Conservation (phyloP, 2,888 invertebrate species). For the Xylophagus ater region DNA sequence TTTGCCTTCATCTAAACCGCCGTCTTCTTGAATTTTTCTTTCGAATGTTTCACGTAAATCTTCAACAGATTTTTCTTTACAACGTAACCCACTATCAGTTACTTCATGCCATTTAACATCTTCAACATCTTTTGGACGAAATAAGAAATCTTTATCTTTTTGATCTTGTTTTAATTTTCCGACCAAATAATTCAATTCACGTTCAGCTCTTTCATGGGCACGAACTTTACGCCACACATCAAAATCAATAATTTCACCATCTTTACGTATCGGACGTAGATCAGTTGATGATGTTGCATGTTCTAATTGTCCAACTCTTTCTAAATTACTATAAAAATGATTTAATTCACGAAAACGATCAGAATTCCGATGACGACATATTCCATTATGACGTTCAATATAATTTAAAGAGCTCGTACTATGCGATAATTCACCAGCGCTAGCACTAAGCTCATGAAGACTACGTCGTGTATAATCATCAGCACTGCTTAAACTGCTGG, state of each 20-base stretch:
- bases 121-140: constrained; percentile 62
- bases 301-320: constrained; percentile 73
- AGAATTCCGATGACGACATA: constrained; percentile 46
- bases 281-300: constrained; percentile 59
- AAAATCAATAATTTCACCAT: constrained; percentile 74
- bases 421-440: constrained; percentile 28
- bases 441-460: constrained; percentile 30
- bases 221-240: constrained; percentile 77
- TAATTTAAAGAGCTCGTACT: constrained; percentile 41
- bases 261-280: constrained; percentile 57
- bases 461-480: constrained; percentile 34
- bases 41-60: constrained; percentile 70
- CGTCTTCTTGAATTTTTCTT: constrained; percentile 45
- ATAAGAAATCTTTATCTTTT: constrained; percentile 72
- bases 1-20: constrained; percentile 41
- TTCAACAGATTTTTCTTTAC: constrained; percentile 79
- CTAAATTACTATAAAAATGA: constrained; percentile 73
- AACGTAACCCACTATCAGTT: constrained; percentile 61
- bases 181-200: constrained; percentile 67
- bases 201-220: constrained; percentile 67
- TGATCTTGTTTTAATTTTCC: constrained; percentile 66
- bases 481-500: constrained; percentile 55
- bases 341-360: constrained; percentile 75
- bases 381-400: constrained; percentile 32
- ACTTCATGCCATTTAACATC: constrained; percentile 66